Conservation (phyloP, 2,888 invertebrate species). For the Xylota sylvarum region DNA sequence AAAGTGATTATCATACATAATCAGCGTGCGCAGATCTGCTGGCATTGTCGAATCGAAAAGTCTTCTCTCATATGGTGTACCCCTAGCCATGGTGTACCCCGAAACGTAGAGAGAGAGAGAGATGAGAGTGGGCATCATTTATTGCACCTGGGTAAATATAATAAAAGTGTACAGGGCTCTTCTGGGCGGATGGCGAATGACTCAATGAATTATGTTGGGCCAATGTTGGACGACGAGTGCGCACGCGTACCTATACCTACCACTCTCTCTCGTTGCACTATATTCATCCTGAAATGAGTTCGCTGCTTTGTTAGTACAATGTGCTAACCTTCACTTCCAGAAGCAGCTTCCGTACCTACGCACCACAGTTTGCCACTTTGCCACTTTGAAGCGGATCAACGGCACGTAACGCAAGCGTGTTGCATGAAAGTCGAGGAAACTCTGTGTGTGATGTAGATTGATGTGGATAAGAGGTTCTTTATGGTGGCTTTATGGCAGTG, state of each 20-base stretch:
- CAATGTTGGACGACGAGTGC: constrained; percentile 29
- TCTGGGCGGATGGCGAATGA: constrained; percentile 49
- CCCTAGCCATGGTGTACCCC: constrained; percentile 28
- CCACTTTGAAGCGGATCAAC: constrained; percentile 50
- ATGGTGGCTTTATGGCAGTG: constrained; percentile 54
- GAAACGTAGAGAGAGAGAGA: constrained; percentile 42
- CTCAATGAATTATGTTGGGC: constrained; percentile 65
- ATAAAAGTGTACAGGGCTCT: constrained; percentile 51
- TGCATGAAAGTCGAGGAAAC: constrained; percentile 50
- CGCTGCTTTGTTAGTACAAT: constrained; percentile 13
- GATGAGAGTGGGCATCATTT: constrained; percentile 74
- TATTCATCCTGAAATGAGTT: constrained; percentile 54
- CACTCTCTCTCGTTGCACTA: constrained; percentile 26
- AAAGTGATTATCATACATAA: constrained; percentile 73
- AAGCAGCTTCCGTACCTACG: constrained; percentile 75
- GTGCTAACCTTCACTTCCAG: constrained; percentile 59
- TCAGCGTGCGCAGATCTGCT: constrained; percentile 64
- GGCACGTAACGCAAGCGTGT: constrained; percentile 66
- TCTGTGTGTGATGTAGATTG: constrained; percentile 70
- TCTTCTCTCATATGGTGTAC: constrained; percentile 5
- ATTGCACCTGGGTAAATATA: constrained; percentile 75
- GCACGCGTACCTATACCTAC: not conserved
- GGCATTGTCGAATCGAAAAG: constrained; percentile 48
- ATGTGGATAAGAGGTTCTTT: constrained; percentile 68
- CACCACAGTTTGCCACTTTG: constrained; percentile 29